Evolutionary conservation across 2,888 invertebrate species (phyloP).

Genomic region (Lysandra coridon): DNA sequence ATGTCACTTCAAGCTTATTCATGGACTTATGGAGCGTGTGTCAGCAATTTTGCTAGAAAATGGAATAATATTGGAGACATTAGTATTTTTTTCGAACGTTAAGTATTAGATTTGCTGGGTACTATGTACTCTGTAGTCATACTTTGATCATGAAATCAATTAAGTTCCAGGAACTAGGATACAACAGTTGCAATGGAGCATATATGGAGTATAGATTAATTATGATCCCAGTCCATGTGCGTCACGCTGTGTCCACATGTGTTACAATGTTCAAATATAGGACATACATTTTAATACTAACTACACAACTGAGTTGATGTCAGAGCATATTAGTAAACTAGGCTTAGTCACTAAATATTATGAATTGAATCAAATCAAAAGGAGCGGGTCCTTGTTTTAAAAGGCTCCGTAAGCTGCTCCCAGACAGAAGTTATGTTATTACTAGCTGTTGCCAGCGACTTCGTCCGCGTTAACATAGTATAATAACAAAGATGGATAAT

Average conservation of each 20-base stretch:
- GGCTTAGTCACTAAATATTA: too few relatives aligned
- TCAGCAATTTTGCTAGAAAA: background rate
- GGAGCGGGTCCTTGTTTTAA: too few relatives aligned
- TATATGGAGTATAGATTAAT: background rate
- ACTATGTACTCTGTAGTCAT: background rate
- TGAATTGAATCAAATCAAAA: too few relatives aligned
- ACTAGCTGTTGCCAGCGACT: too few relatives aligned
- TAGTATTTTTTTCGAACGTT: background rate
- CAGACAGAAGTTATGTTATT: too few relatives aligned
- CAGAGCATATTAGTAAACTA: background rate
- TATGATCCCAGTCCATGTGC: background rate
- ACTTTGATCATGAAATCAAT: background rate
- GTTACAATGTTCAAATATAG: background rate
- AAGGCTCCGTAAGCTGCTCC: too few relatives aligned
- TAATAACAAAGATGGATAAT: too few relatives aligned
- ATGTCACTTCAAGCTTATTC: background rate
- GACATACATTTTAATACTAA: conserved; percentile 1
- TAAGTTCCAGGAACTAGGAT: background rate
- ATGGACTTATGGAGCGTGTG: background rate
- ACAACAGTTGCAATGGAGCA: background rate
- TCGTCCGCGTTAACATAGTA: too few relatives aligned
- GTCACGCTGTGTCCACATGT: background rate
- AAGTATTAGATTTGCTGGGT: background rate
- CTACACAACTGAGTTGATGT: background rate
- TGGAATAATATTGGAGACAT: background rate